Conservation (phyloP, 2,113 vertebrate species). For the Nothoprocta perdicaria region DNA sequence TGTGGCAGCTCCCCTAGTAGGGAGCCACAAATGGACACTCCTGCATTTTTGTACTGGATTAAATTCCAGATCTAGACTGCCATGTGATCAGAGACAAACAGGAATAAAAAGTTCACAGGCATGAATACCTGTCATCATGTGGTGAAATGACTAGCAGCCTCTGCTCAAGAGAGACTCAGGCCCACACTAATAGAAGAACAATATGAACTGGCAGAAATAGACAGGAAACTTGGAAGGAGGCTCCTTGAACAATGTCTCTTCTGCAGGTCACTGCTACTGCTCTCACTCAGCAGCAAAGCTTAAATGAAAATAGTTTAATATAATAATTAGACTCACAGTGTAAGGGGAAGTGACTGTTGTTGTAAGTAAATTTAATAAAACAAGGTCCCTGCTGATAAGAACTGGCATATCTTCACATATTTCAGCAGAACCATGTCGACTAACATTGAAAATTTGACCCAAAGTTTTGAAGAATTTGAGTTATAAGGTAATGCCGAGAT, state of each 20-base stretch:
- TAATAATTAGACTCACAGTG: slow-evolving; percentile 20
- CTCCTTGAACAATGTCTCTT: slow-evolving; percentile 15
- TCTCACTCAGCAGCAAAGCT: slow-evolving; percentile 14
- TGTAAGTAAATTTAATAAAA: slow-evolving; percentile 51
- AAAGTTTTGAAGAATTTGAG: neutral
- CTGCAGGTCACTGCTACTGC: slow-evolving; percentile 50
- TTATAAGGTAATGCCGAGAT: neutral
- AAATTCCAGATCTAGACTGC: slow-evolving; percentile 23
- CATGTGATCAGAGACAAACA: slow-evolving; percentile 37
- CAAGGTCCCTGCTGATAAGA: slow-evolving; percentile 58
- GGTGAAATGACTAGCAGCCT: slow-evolving; percentile 48
- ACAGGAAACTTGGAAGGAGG: slow-evolving; percentile 60
- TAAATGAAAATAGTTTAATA: slow-evolving; percentile 33
- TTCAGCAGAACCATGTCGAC: slow-evolving; percentile 19
- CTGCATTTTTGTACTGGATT: slow-evolving; percentile 54
- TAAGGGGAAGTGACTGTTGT: slow-evolving; percentile 57
- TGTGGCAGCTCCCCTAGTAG: slow-evolving; percentile 44
- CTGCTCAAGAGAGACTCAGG: slow-evolving; percentile 20
- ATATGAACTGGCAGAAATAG: slow-evolving; percentile 48
- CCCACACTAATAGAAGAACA: slow-evolving; percentile 39
- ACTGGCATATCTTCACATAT: slow-evolving; percentile 27
- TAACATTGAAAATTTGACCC: slow-evolving; percentile 10
- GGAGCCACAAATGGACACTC: slow-evolving; percentile 26
- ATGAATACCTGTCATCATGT: slow-evolving; percentile 58
- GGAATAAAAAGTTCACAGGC: slow-evolving; percentile 39